Evolutionary conservation across 2,797 vertebrate genomes (phyloP).

Genomic region (Siniperca undulata): DNA sequence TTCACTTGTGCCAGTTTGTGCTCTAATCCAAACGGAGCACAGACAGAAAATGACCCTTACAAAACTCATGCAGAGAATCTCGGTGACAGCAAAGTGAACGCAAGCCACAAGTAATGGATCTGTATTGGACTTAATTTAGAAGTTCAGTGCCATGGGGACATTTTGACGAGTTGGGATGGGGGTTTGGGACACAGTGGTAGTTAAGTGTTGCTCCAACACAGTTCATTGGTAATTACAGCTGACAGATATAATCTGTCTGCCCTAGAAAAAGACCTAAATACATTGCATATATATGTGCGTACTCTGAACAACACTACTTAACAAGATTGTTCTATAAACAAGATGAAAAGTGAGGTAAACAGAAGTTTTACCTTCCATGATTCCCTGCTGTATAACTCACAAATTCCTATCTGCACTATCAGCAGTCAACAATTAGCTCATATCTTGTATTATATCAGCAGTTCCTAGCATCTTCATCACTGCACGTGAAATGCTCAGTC

Average conservation of each 20-base stretch:
- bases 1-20: conserved; percentile 20
- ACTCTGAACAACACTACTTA: conserved; percentile 22
- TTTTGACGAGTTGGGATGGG: neutral
- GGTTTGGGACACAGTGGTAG: conserved; percentile 53
- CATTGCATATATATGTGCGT: conserved; percentile 61
- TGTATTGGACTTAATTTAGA: conserved; percentile 51
- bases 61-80: conserved; percentile 13
- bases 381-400: conserved; percentile 27
- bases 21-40: conserved; percentile 9
- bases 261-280: conserved; percentile 39
- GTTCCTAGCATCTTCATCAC: neutral
- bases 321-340: conserved; percentile 40
- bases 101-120: conserved; percentile 26
- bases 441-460: neutral
- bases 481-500: neutral
- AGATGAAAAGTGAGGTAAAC: conserved; percentile 57
- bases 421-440: conserved; percentile 17
- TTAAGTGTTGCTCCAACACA: conserved; percentile 38
- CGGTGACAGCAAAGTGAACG: conserved; percentile 39
- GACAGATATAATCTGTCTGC: conserved; percentile 27
- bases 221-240: conserved; percentile 34
- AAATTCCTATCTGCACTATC: conserved; percentile 28
- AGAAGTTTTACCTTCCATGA: conserved; percentile 23
- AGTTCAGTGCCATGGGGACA: neutral
- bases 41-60: neutral